These are phyloP conservation scores for Varanus salvator DNA, from an alignment of 2,113 vertebrate genomes.

Conservation along the genomic window DNA sequence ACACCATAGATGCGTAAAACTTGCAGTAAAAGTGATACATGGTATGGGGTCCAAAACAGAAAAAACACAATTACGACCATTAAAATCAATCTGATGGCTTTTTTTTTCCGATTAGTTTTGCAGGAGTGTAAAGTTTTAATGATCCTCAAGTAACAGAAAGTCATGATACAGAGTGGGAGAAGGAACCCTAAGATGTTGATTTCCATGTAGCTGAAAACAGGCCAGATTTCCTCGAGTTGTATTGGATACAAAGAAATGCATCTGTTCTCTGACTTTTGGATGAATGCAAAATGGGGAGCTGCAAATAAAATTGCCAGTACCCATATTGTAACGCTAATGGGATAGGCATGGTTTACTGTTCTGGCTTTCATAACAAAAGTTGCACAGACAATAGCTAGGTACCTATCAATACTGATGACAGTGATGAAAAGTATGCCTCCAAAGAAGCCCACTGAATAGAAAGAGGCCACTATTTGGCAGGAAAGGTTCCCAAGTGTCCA, in stretches of 20 bases:
- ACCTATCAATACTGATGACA: constrained; percentile 90
- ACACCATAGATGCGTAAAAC: constrained; percentile 74
- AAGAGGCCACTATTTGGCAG: constrained; percentile 82
- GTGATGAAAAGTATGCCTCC: constrained; percentile 89
- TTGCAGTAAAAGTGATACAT: constrained; percentile 83
- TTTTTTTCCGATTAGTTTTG: constrained; percentile 84
- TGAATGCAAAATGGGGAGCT: constrained; percentile 84
- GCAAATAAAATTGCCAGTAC: constrained; percentile 78
- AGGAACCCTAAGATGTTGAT: constrained; percentile 83
- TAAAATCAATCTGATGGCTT: constrained; percentile 86
- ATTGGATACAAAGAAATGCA: constrained; percentile 68
- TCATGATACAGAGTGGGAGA: constrained; percentile 83
- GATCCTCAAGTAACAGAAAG: constrained; percentile 88
- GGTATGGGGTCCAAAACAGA: constrained; percentile 92
- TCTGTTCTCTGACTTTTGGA: constrained; percentile 25
- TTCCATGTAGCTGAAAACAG: constrained; percentile 77
- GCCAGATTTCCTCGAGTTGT: constrained; percentile 77
- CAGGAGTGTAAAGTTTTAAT: constrained; percentile 81
- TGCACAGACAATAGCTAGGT: constrained; percentile 88
- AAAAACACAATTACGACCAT: constrained; percentile 84
- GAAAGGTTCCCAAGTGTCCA: constrained; percentile 80
- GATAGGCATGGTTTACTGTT: constrained; percentile 74
- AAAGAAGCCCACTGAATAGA: constrained; percentile 87
- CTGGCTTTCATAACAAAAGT: constrained; percentile 81
- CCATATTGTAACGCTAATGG: constrained; percentile 80